These are phyloP conservation scores for Apodemia zela DNA, from an alignment of 2,888 invertebrate species.

Conservation along the genomic window DNA sequence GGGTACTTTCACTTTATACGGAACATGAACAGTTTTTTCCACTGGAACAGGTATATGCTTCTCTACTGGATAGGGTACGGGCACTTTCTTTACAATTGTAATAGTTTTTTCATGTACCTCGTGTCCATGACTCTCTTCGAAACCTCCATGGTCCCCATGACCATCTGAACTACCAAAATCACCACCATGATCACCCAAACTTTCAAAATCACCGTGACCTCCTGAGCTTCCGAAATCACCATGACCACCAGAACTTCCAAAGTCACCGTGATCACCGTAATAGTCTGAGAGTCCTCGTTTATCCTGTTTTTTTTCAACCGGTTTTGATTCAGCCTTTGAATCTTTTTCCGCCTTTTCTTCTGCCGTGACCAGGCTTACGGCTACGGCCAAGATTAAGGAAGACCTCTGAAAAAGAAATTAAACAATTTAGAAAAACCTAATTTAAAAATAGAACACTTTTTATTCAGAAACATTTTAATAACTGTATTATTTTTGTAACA, in stretches of 20 bases:
- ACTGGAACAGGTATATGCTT: conserved; percentile 85
- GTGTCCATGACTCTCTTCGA: conserved; percentile 57
- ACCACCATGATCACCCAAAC: conserved; percentile 66
- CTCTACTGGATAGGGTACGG: conserved; percentile 86
- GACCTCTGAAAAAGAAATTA: conserved; percentile 58
- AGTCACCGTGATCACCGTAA: conserved; percentile 58
- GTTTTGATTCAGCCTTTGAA: conserved; percentile 66
- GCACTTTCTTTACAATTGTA: conserved; percentile 86
- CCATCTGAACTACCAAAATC: conserved; percentile 25
- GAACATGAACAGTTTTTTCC: conserved; percentile 83
- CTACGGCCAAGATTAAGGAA: conserved; percentile 76
- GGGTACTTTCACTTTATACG: conserved; percentile 85
- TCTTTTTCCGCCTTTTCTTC: conserved; percentile 74
- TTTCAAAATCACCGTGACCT: conserved; percentile 38
- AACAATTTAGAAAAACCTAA: background rate
- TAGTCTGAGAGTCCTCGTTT: conserved; percentile 78
- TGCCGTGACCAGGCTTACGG: conserved; percentile 77
- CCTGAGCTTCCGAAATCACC: conserved; percentile 37
- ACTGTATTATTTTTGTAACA: background rate
- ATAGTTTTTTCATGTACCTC: conserved; percentile 83
- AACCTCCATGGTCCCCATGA: conserved; percentile 45
- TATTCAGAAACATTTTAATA: background rate
- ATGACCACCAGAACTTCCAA: conserved; percentile 34
- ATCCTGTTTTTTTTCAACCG: conserved; percentile 75
- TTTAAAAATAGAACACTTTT: background rate